These are phyloP conservation scores for Acronicta alni DNA, from an alignment of 2,888 invertebrate genomes.

Conservation along the genomic window DNA sequence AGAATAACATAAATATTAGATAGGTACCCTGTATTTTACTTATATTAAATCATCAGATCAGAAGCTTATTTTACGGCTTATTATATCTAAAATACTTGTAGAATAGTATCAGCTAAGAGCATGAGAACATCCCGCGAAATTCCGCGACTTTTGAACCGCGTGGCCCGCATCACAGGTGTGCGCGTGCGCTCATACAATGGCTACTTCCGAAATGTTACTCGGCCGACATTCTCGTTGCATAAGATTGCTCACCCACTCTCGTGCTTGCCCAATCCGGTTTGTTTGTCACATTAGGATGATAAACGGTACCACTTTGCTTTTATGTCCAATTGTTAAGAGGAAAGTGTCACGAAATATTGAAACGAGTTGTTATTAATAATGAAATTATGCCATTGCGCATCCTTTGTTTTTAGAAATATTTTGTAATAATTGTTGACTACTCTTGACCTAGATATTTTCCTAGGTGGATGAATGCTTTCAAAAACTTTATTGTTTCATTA, in stretches of 20 bases:
- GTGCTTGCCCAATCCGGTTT: slow-evolving; percentile 51
- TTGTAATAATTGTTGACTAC: neutral
- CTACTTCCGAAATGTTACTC: slow-evolving; percentile 73
- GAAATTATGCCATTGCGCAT: neutral
- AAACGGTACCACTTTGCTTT: slow-evolving; percentile 22
- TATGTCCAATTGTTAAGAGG: slow-evolving; percentile 13
- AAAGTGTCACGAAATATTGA: slow-evolving; percentile 5
- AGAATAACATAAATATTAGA: no score
- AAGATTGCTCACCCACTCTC: slow-evolving; percentile 61
- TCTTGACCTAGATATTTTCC: neutral
- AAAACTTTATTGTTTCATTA: neutral
- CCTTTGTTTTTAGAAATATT: neutral
- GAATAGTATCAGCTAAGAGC: no score
- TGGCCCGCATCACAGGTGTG: slow-evolving; percentile 33
- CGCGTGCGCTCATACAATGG: slow-evolving; percentile 43
- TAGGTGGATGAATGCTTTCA: neutral
- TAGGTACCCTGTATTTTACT: no score
- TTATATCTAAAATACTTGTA: no score
- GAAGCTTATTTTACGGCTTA: no score
- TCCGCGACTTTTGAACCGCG: slow-evolving; percentile 35
- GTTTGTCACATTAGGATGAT: slow-evolving; percentile 40
- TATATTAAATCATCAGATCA: no score
- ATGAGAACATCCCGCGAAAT: neutral
- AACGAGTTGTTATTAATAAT: neutral
- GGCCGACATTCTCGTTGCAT: slow-evolving; percentile 75